Base-by-base conservation (phyloP, 2,888 invertebrate genomes). In the Caenorhabditis doughertyi region DNA sequence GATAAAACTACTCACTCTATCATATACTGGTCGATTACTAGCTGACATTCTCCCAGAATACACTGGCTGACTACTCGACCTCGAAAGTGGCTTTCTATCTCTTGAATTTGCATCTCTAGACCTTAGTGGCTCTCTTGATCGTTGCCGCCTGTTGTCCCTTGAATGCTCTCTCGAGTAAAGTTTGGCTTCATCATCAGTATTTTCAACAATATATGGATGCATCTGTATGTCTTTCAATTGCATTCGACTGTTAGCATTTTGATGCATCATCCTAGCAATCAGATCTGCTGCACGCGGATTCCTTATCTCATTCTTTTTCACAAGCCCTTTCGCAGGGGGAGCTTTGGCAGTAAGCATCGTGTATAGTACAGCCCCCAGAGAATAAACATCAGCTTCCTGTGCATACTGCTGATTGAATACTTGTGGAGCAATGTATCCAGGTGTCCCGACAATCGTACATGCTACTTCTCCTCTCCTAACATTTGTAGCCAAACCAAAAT, bases 401-500 rank as follows among this genome's bases (percentile, higher is more conserved):
- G 65, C 67, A 51, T 86, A 86, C 2, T 74, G 67, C 11, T 79
- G 79, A 18, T 64, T 32, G 42, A 53, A 77, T 0, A 86, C 82
- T 64, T 86, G 84, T 81, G 84, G 84, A 18, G 87, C 86, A 76
- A 88, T 87, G 70, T 80, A 88, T n/a, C 87, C 87, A 5, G 86
- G 86, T 13, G 88, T 88, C 25, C 88, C 88, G 16, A 84, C 85
- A 44, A 84, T 81, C 1, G 87, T 87, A 27, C 73, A 70, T 11
- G 86, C 83, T 13, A 83, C 70, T 35, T 58, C 79, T 4, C 76
- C 83, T 0, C 47, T 49, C 25, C 39, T 55, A 11, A 85, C 27
- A 21, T 70, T 72, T 8, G 85, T 81, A 1, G 86, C 85, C 13
- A 88, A 58, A 5, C 88, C 88, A 47, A 88, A 88, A 70, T 88